Evolutionary conservation across 2,888 invertebrate genomes (phyloP).

Genomic region (Drosophila mettleri): DNA sequence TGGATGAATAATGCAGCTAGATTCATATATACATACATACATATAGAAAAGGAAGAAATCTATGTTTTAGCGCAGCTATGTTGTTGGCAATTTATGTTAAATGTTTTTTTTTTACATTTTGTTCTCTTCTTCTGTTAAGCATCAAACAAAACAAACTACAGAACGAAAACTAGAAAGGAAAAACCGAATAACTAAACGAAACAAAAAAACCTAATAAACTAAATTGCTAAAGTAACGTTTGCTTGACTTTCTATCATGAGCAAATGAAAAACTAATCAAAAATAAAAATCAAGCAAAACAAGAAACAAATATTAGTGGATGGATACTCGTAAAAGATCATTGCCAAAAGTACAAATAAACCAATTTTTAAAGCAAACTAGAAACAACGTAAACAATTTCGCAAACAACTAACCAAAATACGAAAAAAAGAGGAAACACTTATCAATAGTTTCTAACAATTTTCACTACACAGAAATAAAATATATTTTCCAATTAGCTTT

Average conservation of each 20-base stretch:
- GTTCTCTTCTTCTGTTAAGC: slow-evolving; percentile 50
- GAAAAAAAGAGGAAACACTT: slow-evolving; percentile 40
- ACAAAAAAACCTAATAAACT: slow-evolving; percentile 39
- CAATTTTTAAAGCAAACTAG: slow-evolving; percentile 78
- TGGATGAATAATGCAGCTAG: slow-evolving; percentile 65
- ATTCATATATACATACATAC: slow-evolving; percentile 41
- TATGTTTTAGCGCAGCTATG: slow-evolving; percentile 67
- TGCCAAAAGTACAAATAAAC: slow-evolving; percentile 85
- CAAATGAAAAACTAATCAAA: slow-evolving; percentile 43
- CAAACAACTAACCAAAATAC: slow-evolving; percentile 43
- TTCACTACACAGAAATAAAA: slow-evolving; percentile 49
- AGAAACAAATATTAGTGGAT: slow-evolving; percentile 74
- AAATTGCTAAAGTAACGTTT: slow-evolving; percentile 62
- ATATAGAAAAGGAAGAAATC: slow-evolving; percentile 38
- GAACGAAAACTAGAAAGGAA: slow-evolving; percentile 53
- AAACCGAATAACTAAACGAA: slow-evolving; percentile 31
- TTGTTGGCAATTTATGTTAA: slow-evolving; percentile 65
- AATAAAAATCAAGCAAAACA: slow-evolving; percentile 32
- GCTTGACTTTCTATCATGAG: slow-evolving; percentile 59
- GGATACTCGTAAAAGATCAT: slow-evolving; percentile 80
- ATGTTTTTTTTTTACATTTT: slow-evolving; percentile 56
- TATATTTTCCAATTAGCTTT: slow-evolving; percentile 31
- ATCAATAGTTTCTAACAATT: slow-evolving; percentile 68
- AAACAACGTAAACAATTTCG: slow-evolving; percentile 75
- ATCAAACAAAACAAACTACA: slow-evolving; percentile 52